phyloP scores from a whole-genome alignment of 2,113 vertebrate species.

The Tautogolabrus adspersus region DNA sequence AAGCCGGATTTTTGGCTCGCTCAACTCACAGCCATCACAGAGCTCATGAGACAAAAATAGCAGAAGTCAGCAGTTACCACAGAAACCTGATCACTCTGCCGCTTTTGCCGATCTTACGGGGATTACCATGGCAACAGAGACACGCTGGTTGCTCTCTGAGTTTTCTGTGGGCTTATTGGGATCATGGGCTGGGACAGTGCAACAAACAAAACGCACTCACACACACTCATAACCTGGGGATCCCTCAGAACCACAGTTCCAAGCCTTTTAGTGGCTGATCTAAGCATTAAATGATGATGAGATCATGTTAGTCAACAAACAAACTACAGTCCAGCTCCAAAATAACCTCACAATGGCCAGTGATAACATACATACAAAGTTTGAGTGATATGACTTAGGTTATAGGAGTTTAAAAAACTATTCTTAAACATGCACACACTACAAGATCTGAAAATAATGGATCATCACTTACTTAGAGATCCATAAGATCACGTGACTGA shows the following conservation, averaged over 20 bases:
- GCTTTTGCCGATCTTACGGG: constrained; percentile 59
- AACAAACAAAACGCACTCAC: constrained; percentile 4
- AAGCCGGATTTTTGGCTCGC: constrained; percentile 44
- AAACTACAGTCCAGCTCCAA: constrained; percentile 12
- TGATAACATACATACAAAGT: constrained; percentile 35
- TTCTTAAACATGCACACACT: neutral
- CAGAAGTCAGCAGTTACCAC: constrained; percentile 80
- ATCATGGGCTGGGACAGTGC: constrained; percentile 15
- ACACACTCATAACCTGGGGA: constrained; percentile 28
- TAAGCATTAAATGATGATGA: constrained; percentile 11
- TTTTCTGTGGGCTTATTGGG: constrained; percentile 39
- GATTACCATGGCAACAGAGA: constrained; percentile 86
- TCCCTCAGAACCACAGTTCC: constrained; percentile 6
- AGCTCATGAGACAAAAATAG: constrained; percentile 74
- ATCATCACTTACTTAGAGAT: no score
- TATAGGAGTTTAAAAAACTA: no score
- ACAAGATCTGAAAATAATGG: no score
- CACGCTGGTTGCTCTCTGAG: constrained; percentile 77
- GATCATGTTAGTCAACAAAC: constrained; percentile 6
- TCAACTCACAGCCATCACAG: constrained; percentile 33
- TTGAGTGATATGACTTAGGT: constrained; percentile 2
- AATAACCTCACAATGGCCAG: constrained; percentile 9
- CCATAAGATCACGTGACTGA: no score
- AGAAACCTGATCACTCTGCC: constrained; percentile 73
- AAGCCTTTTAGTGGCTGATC: constrained; percentile 30